phyloP scores from a whole-genome alignment of 1,140 invertebrate species.

The Calephelis nemesis region DNA sequence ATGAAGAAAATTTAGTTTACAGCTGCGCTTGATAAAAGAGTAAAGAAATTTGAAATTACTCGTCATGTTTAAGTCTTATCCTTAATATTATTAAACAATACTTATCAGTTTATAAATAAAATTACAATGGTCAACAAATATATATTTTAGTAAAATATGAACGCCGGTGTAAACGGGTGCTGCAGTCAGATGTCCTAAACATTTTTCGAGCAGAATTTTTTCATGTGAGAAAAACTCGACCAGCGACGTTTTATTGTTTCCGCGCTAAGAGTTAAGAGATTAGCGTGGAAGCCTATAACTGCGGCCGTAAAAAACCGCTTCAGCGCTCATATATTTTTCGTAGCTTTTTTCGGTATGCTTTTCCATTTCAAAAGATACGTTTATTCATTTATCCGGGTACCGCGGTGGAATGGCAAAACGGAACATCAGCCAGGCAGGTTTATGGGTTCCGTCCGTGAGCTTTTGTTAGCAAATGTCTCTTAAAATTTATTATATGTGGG shows the following conservation, averaged over 20 bases:
- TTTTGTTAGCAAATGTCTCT: slow-evolving; percentile 42
- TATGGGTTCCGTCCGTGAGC: slow-evolving; percentile 42
- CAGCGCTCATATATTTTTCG: slow-evolving; percentile 47
- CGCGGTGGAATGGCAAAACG: slow-evolving; percentile 27
- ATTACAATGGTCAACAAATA: background rate
- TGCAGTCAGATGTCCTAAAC: slow-evolving; percentile 29
- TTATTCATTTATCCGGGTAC: slow-evolving; percentile 49
- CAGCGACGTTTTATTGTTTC: slow-evolving; percentile 54
- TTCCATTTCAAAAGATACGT: slow-evolving; percentile 56
- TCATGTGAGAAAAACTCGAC: slow-evolving; percentile 36
- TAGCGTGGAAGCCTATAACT: slow-evolving; percentile 54
- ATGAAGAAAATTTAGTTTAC: too few relatives aligned
- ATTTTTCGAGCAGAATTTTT: slow-evolving; percentile 36
- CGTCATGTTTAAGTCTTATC: too few relatives aligned
- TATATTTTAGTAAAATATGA: slow-evolving; percentile 17
- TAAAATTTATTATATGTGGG: slow-evolving; percentile 34
- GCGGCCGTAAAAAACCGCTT: slow-evolving; percentile 48
- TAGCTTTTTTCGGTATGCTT: slow-evolving; percentile 50
- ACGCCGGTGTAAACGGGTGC: slow-evolving; percentile 14
- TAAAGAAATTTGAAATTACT: too few relatives aligned
- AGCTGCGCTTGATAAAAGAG: too few relatives aligned
- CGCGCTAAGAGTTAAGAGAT: slow-evolving; percentile 59
- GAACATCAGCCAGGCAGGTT: slow-evolving; percentile 40
- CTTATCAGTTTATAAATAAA: too few relatives aligned
- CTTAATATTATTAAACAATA: too few relatives aligned